These are phyloP conservation scores for Volucella zonaria DNA, from an alignment of 2,888 invertebrate species.

Conservation along the genomic window DNA sequence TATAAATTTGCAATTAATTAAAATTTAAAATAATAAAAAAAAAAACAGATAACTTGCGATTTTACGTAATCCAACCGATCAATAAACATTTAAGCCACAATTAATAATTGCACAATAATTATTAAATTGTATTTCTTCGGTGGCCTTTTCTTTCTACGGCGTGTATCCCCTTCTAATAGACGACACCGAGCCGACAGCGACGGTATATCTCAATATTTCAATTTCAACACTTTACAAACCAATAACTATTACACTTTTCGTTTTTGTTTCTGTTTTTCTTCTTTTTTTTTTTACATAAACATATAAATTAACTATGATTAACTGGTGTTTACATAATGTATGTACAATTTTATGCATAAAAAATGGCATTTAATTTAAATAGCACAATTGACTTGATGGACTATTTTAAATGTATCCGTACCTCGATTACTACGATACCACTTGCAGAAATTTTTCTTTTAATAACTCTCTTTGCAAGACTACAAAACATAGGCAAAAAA, in stretches of 20 bases:
- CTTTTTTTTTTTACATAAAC: slow-evolving; percentile 48
- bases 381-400: slow-evolving; percentile 5
- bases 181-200: background rate
- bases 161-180: slow-evolving; percentile 39
- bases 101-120: slow-evolving; percentile 65
- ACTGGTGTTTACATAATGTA: slow-evolving; percentile 60
- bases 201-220: slow-evolving; percentile 16
- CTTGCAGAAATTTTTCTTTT: slow-evolving; percentile 18
- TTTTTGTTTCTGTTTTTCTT: slow-evolving; percentile 33
- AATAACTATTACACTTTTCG: slow-evolving; percentile 31
- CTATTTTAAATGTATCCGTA: background rate
- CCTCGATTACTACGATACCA: slow-evolving; percentile 22
- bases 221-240: slow-evolving; percentile 31
- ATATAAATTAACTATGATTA: slow-evolving; percentile 46
- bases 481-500: slow-evolving; percentile 18
- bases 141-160: slow-evolving; percentile 23
- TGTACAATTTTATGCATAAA: slow-evolving; percentile 26
- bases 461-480: slow-evolving; percentile 42
- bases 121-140: slow-evolving; percentile 44
- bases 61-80: slow-evolving; percentile 61
- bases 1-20: background rate
- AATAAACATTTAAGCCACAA: slow-evolving; percentile 43
- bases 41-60: slow-evolving; percentile 57
- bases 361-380: background rate
- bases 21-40: slow-evolving; percentile 7